phyloP scores from a whole-genome alignment of 1,140 invertebrate genomes.

The Heliconius melpomene region DNA sequence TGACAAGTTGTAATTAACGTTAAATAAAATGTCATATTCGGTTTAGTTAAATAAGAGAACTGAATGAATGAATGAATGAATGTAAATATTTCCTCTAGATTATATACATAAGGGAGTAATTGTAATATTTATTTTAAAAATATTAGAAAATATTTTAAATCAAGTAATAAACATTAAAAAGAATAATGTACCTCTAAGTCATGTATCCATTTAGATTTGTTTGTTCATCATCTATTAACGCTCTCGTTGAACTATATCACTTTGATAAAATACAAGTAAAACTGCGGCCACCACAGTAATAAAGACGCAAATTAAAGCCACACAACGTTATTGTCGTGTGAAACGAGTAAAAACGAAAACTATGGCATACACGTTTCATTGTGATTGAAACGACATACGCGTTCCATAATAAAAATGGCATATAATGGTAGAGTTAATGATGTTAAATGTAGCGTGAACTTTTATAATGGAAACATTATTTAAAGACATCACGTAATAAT shows the following conservation, averaged over 20 bases:
- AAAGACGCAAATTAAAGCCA: conserved; percentile 26
- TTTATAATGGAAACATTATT: conserved; percentile 13
- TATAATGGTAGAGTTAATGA: conserved; percentile 18
- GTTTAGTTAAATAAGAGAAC: no score
- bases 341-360: conserved; percentile 31
- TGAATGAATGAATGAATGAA: no score
- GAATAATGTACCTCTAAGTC: no score
- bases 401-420: conserved; percentile 13
- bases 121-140: no score
- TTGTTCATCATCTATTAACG: background rate
- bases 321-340: conserved; percentile 28
- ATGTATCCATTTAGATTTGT: background rate
- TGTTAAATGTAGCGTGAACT: conserved; percentile 21
- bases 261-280: background rate
- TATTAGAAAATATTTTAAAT: no score
- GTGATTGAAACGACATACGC: conserved; percentile 20
- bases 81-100: no score
- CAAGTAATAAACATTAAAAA: no score
- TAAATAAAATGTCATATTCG: no score
- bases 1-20: no score
- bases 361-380: conserved; percentile 30
- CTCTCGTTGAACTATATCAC: background rate
- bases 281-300: conserved; percentile 1
- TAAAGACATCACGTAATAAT: conserved; percentile 1
- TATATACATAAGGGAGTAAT: no score